Evolutionary conservation across 1,140 invertebrate genomes (phyloP), one percentile per base, ranked within the genome.

Genomic region (Drosophila burlai): DNA sequence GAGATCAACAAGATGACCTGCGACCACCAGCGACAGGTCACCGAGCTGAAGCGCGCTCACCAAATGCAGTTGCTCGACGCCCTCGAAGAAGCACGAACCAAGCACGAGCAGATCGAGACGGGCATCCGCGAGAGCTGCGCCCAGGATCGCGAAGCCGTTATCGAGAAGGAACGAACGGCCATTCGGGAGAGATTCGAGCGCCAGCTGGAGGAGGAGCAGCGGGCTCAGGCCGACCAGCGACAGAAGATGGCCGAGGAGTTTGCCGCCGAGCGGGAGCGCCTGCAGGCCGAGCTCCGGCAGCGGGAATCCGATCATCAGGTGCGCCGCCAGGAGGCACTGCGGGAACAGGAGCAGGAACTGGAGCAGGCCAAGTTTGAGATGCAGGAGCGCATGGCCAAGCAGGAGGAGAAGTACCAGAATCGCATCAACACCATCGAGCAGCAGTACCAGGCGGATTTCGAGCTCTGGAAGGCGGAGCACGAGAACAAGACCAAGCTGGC

Each of bases 1-100:
- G 96, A 96, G 92, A 93, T 96, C 8, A 94, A 95, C 76, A 94
- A 94, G 45, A 96, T 96, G 94, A 94, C 95, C 42, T 93, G 94
- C 11, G 93, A 95, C 10, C 95, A 96, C 76, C 94, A 95, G 86
- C 94, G 94, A 45, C 95, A 95, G 91, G 80, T 95, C 26, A 91
- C 93, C 0, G 94, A 95, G 76, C 73, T 95, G n/a, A 92, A 95
- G 74, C 91, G 94, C 9, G 75, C 94, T 29, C 95, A 96, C 84
- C 94, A 95, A 43, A 93, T 94, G 68, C 94, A 95, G 69, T 82
- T 95, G 63, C 91, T 93, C 29, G 83, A 93, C 60, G 81, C 92
- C 1, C 43, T 93, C 26, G 92, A 93, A 46, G 92, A 93, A 54
- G 81, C 87, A 0, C 81, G 92, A 1, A 87, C 73, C 54, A 95